Evolutionary conservation across 1,140 invertebrate genomes (phyloP), one percentile per base, ranked within the genome.

Genomic region (Tetramorium parvispinum): DNA sequence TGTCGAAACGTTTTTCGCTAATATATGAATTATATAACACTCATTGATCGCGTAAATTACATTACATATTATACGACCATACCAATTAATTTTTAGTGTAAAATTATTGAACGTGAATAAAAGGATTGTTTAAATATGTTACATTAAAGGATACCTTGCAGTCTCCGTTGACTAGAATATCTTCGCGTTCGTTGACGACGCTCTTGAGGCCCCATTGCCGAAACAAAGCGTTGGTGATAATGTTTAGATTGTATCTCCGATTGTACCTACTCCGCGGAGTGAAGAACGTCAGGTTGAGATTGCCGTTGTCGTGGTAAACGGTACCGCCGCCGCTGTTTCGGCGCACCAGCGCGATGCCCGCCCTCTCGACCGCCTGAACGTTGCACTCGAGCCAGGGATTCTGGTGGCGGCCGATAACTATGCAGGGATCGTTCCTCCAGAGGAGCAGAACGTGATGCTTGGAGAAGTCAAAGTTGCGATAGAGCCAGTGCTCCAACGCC

Each of bases 371-470:
- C 49, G 95, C 95, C 3, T 96, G 95, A 0, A 98, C 94, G 93
- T 99, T 98, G 2, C 97, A 97, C 95, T 99, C 99, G 24, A 97
- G 93, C 97, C 99, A 99, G 1, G 99, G 98, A 95, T 99, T 99
- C 94, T 99, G 99, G 95, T 99, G 98, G 55, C 98, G 96, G 1
- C 99, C 99, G 93, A 99, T 97, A 0, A 99, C 99, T 68, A 99
- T 98, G 93, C 98, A 98, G 0, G 99, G 98, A 89, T 97, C 96
- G 95, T 99, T 99, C 70, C 97, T 96, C 98, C 98, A 99, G 57
- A 99, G 94, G 91, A 99, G 95, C 91, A 99, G 95, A 0, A 99
- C 95, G 93, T 98, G 97, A 90, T 98, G 97, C 77, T 97, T 97
- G 2, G 95, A 96, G 87, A 99, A 98, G 94, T 98, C 96, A 90